Evolutionary conservation across 1,140 invertebrate genomes (phyloP).

Genomic region (Galleria mellonella): DNA sequence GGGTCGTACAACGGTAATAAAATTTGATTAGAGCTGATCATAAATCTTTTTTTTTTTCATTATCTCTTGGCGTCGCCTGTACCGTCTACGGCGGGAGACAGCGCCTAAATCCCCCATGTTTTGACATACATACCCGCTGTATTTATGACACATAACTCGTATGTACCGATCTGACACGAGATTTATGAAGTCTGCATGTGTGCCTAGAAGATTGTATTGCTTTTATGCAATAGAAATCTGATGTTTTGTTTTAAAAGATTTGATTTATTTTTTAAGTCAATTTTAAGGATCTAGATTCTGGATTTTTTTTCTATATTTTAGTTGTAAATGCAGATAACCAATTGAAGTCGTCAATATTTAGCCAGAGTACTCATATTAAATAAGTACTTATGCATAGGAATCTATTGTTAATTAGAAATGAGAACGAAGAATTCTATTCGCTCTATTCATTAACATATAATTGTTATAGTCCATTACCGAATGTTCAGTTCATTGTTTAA

Average conservation of each 20-base stretch:
- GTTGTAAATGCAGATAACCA: too few species aligned
- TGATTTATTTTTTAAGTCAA: not conserved
- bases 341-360: too few species aligned
- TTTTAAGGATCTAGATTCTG: too few species aligned
- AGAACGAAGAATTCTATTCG: not conserved
- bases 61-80: constrained; percentile 47
- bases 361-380: too few species aligned
- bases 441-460: not conserved
- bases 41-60: constrained; percentile 72
- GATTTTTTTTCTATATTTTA: too few species aligned
- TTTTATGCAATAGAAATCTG: constrained; percentile 38
- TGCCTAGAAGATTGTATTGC: constrained; percentile 56
- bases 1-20: constrained; percentile 54
- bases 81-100: constrained; percentile 34
- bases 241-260: constrained; percentile 15
- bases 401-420: not conserved
- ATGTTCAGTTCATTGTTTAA: constrained; percentile 33
- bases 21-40: constrained; percentile 68
- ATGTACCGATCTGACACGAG: constrained; percentile 52
- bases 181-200: constrained; percentile 71
- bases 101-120: constrained; percentile 64
- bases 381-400: not conserved
- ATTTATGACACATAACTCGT: constrained; percentile 61
- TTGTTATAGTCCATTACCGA: constrained; percentile 22
- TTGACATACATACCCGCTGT: constrained; percentile 63